Evolutionary conservation across 2,888 invertebrate genomes (phyloP), one percentile per base, ranked within the genome.

Genomic region (Stegana nigrithorax): DNA sequence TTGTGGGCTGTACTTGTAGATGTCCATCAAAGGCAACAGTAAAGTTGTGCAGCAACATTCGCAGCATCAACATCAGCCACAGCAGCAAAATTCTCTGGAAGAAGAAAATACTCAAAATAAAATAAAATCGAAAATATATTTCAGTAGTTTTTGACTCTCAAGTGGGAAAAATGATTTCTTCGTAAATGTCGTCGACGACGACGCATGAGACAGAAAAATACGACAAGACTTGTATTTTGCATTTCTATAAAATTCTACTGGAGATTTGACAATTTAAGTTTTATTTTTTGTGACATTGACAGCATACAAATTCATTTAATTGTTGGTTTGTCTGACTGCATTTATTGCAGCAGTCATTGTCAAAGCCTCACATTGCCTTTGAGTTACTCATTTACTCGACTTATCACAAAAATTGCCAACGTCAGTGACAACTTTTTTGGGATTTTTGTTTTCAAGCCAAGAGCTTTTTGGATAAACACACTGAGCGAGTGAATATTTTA

Each of bases 291-390:
- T 36, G 53, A 36, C 53, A 55, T 55, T 55, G 53, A 55, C 53
- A 55, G 53, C 53, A 55, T 55, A 55, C 53, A 55, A 55, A 55
- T 55, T 32, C 53, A 32, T 55, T 55, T 55, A 55, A 55, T 55
- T 55, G 53, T 55, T 32, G 53, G 32, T 47, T 47, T n/a, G n/a
- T n/a, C n/a, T n/a, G n/a, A n/a, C n/a, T n/a, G n/a, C n/a, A n/a
- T n/a, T n/a, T n/a, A n/a, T n/a, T n/a, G n/a, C n/a, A n/a, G n/a
- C n/a, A n/a, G n/a, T 39, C 39, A 17, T 39, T 39, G 39, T 39
- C 17, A 51, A 26, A 39, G 56, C 56, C 57, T n/a, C n/a, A n/a
- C n/a, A n/a, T n/a, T n/a, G n/a, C n/a, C n/a, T n/a, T n/a, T n/a
- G n/a, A n/a, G n/a, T n/a, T n/a, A n/a, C n/a, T n/a, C n/a, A n/a